A percentile compares a stretch with the other conserved stretches of the same genome.
Evolutionary conservation across 2,113 vertebrate genomes (phyloP).

Genomic region (Pseudorhombus dupliciocellatus): DNA sequence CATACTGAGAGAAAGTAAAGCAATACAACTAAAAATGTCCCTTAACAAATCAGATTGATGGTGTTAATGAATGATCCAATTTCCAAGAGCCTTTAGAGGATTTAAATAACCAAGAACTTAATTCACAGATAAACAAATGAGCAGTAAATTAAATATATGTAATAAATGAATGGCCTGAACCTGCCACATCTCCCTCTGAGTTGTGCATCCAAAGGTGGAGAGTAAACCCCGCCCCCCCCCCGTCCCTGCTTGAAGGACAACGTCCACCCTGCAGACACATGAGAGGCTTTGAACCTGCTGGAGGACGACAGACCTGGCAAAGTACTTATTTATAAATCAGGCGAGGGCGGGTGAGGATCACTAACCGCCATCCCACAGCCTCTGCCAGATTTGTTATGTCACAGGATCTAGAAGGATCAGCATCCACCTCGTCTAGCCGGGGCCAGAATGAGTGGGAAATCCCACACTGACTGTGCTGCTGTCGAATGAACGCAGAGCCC

Average conservation of each 20-base stretch:
- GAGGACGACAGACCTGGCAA: constrained; percentile 34
- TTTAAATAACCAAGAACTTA: background rate
- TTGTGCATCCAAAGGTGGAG: constrained; percentile 33
- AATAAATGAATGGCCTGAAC: background rate
- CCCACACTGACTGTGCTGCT: constrained; percentile 48
- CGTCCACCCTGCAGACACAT: constrained; percentile 33
- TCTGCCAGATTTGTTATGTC: constrained; percentile 78
- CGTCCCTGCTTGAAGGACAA: constrained; percentile 4
- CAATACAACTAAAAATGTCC: no score
- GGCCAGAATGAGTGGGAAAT: constrained; percentile 68
- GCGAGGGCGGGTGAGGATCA: constrained; percentile 51
- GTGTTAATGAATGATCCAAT: background rate
- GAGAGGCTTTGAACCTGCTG: constrained; percentile 41
- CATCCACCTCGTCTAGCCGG: constrained; percentile 66
- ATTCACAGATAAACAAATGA: background rate
- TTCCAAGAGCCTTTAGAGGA: background rate
- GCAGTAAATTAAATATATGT: background rate
- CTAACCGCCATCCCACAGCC: constrained; percentile 50
- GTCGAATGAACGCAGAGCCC: constrained; percentile 24
- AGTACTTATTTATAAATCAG: constrained; percentile 80
- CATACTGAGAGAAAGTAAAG: no score
- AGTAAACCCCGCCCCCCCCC: background rate
- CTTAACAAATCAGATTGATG: no score
- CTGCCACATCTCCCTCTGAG: constrained; percentile 1
- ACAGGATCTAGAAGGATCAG: constrained; percentile 79